Base-by-base conservation (phyloP, 1,140 invertebrate genomes). In the Ceratina australensis region DNA sequence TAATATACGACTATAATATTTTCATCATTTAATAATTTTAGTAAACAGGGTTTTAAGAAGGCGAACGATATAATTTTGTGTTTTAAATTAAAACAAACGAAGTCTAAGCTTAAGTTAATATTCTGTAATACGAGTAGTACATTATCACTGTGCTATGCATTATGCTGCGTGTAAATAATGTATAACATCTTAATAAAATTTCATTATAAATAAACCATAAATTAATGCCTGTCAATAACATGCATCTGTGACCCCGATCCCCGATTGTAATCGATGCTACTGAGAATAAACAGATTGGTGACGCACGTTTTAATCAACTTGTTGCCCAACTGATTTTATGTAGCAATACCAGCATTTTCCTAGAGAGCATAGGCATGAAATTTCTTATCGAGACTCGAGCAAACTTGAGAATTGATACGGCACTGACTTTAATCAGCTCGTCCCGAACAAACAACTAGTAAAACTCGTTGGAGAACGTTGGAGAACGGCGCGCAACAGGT, bases 151-250 rank as follows among this genome's bases (percentile, higher is more conserved):
- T 71, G 26, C 49, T 49, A 60, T 68, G 13, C 47, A 72, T 77
- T 64, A 66, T 67, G 47, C 79, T 81, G 64, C 64, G 84, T 78
- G 91, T 92, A 92, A 91, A 92, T 92, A 92, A 91, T 91, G 90
- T 89, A 87, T 90, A 89, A 90, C 81, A 85, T 90, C 90, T 91
- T 89, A 91, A 91, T 91, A 91, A 91, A 92, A 89, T 84, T 89
- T 89, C 85, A 85, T 78, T 80, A 84, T 72, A 83, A 81, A 81
- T 13, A 52, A 16, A 2, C 52, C 15, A 2, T 8, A 13, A 50
- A 67, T 50, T 8, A n/a, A 10, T 57, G 3, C 18, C 8, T 20
- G 18, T 12, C 15, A 7, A 24, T 47, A 42, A 42, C 5, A 33
- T 33, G 33, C 33, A 42, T 64, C 28, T 64, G 28, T 64, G 33